phyloP scores from a whole-genome alignment of 1,140 invertebrate species.

The Ridgeia piscesae region DNA sequence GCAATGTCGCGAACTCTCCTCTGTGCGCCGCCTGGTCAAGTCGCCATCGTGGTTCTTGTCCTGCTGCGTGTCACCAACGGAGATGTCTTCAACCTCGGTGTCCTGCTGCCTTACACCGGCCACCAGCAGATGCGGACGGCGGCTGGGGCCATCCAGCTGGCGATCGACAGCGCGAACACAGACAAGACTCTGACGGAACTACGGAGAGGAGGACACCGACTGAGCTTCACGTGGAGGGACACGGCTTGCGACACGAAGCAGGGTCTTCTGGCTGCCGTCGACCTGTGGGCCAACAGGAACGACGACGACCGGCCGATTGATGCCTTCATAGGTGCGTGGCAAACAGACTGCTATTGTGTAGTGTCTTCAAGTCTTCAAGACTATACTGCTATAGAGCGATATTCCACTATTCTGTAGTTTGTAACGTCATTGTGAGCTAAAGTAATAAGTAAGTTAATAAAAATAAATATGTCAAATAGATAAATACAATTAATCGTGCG shows the following conservation, averaged over 20 bases:
- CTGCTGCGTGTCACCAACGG: background rate
- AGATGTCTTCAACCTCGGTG: background rate
- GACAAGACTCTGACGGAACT: slow-evolving; percentile 9
- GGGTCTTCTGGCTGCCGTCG: background rate
- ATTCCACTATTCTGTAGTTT: no score
- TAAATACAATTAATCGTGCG: no score
- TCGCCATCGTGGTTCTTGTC: background rate
- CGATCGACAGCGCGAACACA: background rate
- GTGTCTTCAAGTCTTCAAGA: no score
- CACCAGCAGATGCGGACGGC: slow-evolving; percentile 5
- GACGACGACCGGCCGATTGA: background rate
- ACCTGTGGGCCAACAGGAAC: background rate
- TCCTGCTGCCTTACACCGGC: background rate
- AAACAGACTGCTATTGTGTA: background rate
- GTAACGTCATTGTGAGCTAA: no score
- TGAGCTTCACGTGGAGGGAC: slow-evolving; percentile 10
- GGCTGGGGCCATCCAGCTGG: background rate
- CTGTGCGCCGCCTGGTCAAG: background rate
- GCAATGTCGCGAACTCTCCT: background rate
- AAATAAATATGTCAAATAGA: no score
- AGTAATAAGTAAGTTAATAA: no score
- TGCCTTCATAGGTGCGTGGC: slow-evolving; percentile 13
- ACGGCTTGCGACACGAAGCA: background rate
- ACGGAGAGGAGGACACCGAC: background rate
- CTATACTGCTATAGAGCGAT: no score